Conservation (phyloP, 2,797 vertebrate species). For the Fratercula arctica region DNA sequence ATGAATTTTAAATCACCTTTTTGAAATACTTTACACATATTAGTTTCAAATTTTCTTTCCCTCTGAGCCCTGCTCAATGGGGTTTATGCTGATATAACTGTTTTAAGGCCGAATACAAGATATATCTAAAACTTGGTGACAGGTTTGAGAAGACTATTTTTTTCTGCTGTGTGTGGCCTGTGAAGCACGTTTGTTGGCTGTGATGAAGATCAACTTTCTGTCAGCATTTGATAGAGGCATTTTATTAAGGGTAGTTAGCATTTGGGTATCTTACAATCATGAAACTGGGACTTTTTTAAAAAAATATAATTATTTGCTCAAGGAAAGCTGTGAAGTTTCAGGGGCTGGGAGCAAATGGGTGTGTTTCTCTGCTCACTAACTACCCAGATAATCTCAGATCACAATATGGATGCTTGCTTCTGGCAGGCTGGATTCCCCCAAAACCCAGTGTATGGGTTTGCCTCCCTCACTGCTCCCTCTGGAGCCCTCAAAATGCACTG, state of each 20-base stretch:
- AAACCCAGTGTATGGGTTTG: not conserved
- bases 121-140: not conserved
- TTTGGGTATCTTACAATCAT: not conserved
- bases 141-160: not conserved
- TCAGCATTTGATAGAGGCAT: not conserved
- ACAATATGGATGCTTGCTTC: not conserved
- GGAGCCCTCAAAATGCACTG: not conserved
- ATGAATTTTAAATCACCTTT: not conserved
- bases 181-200: not conserved
- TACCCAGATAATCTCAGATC: not conserved
- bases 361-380: not conserved
- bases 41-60: not conserved
- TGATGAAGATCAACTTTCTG: not conserved
- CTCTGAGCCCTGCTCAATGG: not conserved
- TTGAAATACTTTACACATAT: not conserved
- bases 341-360: not conserved
- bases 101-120: not conserved
- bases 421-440: not conserved
- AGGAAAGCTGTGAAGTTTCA: not conserved
- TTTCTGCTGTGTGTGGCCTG: not conserved
- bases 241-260: not conserved
- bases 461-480: not conserved
- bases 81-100: not conserved
- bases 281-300: not conserved
- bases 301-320: not conserved